Conservation (phyloP, 64 coral and sea anemone genomes). For the Porites lutea region DNA sequence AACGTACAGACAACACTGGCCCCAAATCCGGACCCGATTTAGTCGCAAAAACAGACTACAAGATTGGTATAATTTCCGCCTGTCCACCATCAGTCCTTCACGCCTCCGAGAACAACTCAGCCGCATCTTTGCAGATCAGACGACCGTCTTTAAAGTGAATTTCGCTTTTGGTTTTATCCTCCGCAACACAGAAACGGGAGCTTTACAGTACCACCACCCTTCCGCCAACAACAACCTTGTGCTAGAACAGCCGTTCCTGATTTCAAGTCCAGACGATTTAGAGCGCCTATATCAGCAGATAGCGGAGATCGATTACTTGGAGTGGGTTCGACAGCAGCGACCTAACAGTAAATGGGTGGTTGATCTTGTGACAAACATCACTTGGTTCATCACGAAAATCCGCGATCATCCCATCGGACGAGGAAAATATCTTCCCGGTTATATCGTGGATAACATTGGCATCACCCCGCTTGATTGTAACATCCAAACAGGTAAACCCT, state of each 20-base stretch:
- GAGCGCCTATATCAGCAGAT: background rate
- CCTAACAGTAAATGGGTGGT: conserved; percentile 25
- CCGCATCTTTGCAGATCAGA: too few relatives aligned
- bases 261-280: conserved; percentile 6
- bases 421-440: background rate
- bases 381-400: background rate
- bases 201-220: too few relatives aligned
- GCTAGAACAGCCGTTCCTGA: background rate
- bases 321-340: background rate
- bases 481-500: background rate
- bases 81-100: too few relatives aligned
- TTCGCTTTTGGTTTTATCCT: too few relatives aligned
- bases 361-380: background rate
- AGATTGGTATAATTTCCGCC: too few relatives aligned
- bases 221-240: too few relatives aligned
- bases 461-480: background rate
- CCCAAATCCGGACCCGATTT: too few relatives aligned
- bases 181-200: too few relatives aligned
- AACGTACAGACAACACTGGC: too few relatives aligned
- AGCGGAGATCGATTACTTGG: background rate
- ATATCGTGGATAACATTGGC: background rate
- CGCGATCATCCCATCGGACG: background rate
- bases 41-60: too few relatives aligned
- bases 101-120: too few relatives aligned
- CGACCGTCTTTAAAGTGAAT: too few relatives aligned